Conservation (phyloP, 2,888 invertebrate species). For the Acleris sparsana region DNA sequence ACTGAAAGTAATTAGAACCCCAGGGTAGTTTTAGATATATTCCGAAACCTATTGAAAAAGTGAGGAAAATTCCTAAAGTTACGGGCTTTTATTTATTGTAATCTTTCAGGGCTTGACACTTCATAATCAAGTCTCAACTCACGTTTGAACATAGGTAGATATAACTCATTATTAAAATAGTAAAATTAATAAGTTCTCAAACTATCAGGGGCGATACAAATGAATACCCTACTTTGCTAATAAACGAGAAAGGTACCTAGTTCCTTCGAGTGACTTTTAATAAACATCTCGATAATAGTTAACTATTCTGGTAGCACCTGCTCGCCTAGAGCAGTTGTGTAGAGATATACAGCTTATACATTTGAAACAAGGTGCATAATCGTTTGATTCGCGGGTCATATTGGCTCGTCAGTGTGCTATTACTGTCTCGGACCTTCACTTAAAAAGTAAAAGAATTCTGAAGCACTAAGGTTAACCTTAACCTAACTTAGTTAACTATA, state of each 20-base stretch:
- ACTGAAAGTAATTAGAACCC: too few relatives aligned
- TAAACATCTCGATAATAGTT: slow-evolving; percentile 26
- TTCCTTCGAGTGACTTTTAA: slow-evolving; percentile 30
- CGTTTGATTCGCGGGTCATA: background rate
- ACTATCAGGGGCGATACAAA: too few relatives aligned
- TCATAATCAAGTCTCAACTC: too few relatives aligned
- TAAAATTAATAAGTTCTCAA: too few relatives aligned
- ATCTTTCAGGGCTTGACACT: too few relatives aligned
- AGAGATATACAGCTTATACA: background rate
- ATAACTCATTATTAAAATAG: too few relatives aligned
- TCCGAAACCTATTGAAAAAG: too few relatives aligned
- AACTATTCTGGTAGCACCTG: slow-evolving; percentile 26
- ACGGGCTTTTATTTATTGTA: too few relatives aligned
- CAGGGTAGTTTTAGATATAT: too few relatives aligned
- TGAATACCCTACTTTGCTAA: background rate
- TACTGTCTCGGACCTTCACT: slow-evolving; percentile 18
- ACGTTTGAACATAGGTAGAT: too few relatives aligned
- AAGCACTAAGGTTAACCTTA: slow-evolving; percentile 4
- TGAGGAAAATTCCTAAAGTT: too few relatives aligned
- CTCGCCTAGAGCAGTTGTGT: slow-evolving; percentile 10
- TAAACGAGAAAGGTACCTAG: slow-evolving; percentile 12
- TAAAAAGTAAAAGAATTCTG: slow-evolving; percentile 13
- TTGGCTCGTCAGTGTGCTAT: slow-evolving; percentile 2
- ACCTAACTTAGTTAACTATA: too few relatives aligned
- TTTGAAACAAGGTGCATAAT: slow-evolving; percentile 8